Conservation (phyloP, 2,113 vertebrate species). For the Chaetops frenatus region DNA sequence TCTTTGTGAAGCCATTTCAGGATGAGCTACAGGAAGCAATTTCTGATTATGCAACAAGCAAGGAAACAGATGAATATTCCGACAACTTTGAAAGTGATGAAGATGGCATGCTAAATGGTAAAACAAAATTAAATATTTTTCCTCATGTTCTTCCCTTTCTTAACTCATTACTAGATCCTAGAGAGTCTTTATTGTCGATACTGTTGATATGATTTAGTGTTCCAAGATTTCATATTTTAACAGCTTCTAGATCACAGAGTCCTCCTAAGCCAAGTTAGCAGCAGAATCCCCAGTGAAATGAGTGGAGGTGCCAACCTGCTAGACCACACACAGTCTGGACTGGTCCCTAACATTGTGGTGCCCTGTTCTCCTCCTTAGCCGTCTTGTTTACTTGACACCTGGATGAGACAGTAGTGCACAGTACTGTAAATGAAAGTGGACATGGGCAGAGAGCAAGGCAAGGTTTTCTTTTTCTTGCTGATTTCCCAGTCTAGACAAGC, state of each 20-base stretch:
- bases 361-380: background rate
- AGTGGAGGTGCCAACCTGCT: background rate
- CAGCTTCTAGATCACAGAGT: background rate
- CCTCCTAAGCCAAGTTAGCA: background rate
- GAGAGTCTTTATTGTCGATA: background rate
- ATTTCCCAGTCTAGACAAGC: background rate
- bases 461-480: background rate
- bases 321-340: background rate
- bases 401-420: background rate
- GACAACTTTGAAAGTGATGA: conserved; percentile 83
- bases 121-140: background rate
- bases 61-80: conserved; percentile 69
- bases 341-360: background rate
- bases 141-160: background rate
- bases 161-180: background rate
- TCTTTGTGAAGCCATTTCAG: conserved; percentile 66
- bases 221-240: background rate
- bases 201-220: background rate
- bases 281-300: background rate
- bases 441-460: background rate
- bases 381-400: background rate
- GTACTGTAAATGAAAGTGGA: background rate
- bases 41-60: conserved; percentile 64
- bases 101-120: conserved; percentile 51
- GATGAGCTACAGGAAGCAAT: conserved; percentile 79